Base-by-base conservation (phyloP, 2,113 vertebrate genomes). In the Erinaceus europaeus region DNA sequence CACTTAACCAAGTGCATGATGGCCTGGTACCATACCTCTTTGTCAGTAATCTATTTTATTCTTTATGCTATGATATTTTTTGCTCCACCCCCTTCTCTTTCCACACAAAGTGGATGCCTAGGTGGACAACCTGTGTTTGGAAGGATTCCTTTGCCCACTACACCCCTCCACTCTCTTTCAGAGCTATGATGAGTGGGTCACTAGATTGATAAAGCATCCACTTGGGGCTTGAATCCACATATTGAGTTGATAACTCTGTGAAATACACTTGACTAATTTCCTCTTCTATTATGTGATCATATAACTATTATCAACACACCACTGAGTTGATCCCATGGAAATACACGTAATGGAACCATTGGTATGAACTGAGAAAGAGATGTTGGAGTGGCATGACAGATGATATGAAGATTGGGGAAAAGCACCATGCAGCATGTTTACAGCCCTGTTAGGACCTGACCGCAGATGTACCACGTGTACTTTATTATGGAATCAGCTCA, bases 351-450 rank as follows among this genome's bases (percentile, higher is more conserved):
- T 8, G 2, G 50, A 57, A 46, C 23, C 12, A 0, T 1, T 20
- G 23, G 17, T 12, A 4, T 46, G 20, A 73, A 11, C 32, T 38
- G 29, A 25, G 44, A 40, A 17, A 61, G 11, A 42, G 15, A 8
- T 25, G 7, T 0, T n/a, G 14, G 9, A 2, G 10, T n/a, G 29
- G 44, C 0, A 13, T 52, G 20, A 14, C 1, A 21, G 21, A 13
- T 64, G 17, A 57, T 25, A 36, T 4, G 57, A 48, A 9, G 44
- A 20, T 11, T 50, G 20, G 25, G 11, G 15, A 13, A 27, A 20
- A 46, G 78, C 64, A 11, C 32, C 53, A 4, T 8, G 44, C 13
- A 17, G 34, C 34, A 48, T 48, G 12, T 32, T 61, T 17, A 6
- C 1, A 27, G 25, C 8, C 36, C 29, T 17, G 11, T 17, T 18